Evolutionary conservation across 1,140 invertebrate genomes (phyloP), one percentile per base, ranked within the genome.

Genomic region (Eurosta solidaginis): DNA sequence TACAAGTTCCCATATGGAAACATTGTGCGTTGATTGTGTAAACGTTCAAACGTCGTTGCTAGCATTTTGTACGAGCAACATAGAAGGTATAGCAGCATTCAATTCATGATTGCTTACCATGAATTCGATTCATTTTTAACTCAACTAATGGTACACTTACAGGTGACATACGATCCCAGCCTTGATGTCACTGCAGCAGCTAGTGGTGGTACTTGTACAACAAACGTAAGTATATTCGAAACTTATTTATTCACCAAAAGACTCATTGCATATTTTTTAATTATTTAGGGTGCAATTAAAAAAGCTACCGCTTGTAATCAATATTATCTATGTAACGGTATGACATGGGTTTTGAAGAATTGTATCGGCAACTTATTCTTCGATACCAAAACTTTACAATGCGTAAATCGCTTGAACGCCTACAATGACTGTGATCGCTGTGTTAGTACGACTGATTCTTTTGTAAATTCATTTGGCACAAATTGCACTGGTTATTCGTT

Each of bases 341-440:
- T 14, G 1, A 63, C 74, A 14, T 79, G 36, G n/a, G 14, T 47
- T 40, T 54, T 74, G 5, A 20, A 7, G 4, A 2, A n/a, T 5
- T 83, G 82, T 50, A 10, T 33, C 17, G 0, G n/a, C 7, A 59
- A 74, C 7, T 74, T 45, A 45, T 83, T 63, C 49, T 83, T 45
- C 12, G 82, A 83, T 40, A 81, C 79, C 45, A 22, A 77, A 12
- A 77, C 42, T 9, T 25, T 79, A 50, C 9, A 3, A 2, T 83
- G 82, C 36, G 80, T 83, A 22, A 29, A 47, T n/a, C 79, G 82
- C 14, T 63, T 52, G 49, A 9, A 47, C 14, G 82, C 82, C 7
- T 74, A 50, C 9, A 82, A 82, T 20, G n/a, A 81, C 36, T 83
- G 82, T 36, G 82, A 83, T 68, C 81, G 82, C 1, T 83, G 82